Evolutionary conservation across 2,113 vertebrate genomes (phyloP).

Genomic region (Atractosteus spatula): DNA sequence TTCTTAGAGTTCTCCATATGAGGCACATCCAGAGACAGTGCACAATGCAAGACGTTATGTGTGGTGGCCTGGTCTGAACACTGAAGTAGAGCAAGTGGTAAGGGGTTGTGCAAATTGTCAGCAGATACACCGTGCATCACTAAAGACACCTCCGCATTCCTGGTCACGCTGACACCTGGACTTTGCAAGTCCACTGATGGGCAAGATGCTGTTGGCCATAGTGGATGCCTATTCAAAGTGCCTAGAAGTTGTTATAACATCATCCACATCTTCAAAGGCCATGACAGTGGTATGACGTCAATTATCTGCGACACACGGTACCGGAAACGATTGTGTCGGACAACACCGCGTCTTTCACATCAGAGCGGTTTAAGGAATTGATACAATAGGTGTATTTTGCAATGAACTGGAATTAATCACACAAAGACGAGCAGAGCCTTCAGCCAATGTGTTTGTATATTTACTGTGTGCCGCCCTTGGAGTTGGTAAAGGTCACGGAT

Average conservation of each 20-base stretch:
- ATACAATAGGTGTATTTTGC: too few relatives aligned
- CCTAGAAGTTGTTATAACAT: slow-evolving; percentile 5
- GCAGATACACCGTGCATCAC: slow-evolving; percentile 1
- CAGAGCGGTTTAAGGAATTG: too few relatives aligned
- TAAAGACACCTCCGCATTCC: slow-evolving; percentile 14
- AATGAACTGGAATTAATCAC: too few relatives aligned
- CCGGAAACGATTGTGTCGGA: too few relatives aligned
- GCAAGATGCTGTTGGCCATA: slow-evolving; percentile 2
- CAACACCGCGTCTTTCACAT: too few relatives aligned
- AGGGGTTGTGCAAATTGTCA: slow-evolving; percentile 13
- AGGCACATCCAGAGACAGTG: slow-evolving; percentile 14
- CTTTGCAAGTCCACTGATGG: not conserved
- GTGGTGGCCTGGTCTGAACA: slow-evolving; percentile 25
- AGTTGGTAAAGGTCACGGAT: too few relatives aligned
- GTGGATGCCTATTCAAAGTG: slow-evolving; percentile 7
- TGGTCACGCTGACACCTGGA: slow-evolving; percentile 12
- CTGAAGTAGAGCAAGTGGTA: slow-evolving; percentile 26
- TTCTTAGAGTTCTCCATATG: slow-evolving; percentile 12
- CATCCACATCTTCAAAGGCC: slow-evolving; percentile 14
- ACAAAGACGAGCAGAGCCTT: too few relatives aligned
- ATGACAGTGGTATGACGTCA: not conserved
- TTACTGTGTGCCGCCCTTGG: too few relatives aligned
- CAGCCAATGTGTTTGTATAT: too few relatives aligned
- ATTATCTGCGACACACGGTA: too few relatives aligned
- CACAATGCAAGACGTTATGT: slow-evolving; percentile 25